phyloP scores from a whole-genome alignment of 2,888 invertebrate species.

The Timandra comae region DNA sequence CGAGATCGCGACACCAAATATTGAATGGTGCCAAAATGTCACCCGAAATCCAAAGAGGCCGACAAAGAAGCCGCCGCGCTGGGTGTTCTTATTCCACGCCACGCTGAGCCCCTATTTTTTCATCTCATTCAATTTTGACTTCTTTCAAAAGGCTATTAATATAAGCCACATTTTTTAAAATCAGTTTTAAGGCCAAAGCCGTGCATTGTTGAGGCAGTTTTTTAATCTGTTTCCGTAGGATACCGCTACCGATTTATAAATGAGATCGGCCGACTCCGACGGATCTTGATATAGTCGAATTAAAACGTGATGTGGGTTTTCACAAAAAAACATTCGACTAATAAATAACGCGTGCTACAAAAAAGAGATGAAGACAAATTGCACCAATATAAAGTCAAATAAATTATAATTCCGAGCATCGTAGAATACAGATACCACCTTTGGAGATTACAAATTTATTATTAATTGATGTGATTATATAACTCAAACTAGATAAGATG shows the following conservation, averaged over 20 bases:
- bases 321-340: slow-evolving; percentile 56
- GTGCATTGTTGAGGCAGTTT: slow-evolving; percentile 63
- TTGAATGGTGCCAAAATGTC: slow-evolving; percentile 77
- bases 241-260: slow-evolving; percentile 75
- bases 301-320: slow-evolving; percentile 70
- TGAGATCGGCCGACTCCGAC: slow-evolving; percentile 45
- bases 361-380: slow-evolving; percentile 69
- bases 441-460: slow-evolving; percentile 18
- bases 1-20: slow-evolving; percentile 71
- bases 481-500: slow-evolving; percentile 5
- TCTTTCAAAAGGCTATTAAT: slow-evolving; percentile 76
- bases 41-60: slow-evolving; percentile 67
- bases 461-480: slow-evolving; percentile 18
- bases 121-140: slow-evolving; percentile 76
- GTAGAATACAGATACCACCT: slow-evolving; percentile 23
- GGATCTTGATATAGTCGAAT: slow-evolving; percentile 67
- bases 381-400: slow-evolving; percentile 51
- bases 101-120: slow-evolving; percentile 72
- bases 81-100: slow-evolving; percentile 68
- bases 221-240: slow-evolving; percentile 76
- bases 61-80: slow-evolving; percentile 69
- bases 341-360: slow-evolving; percentile 65
- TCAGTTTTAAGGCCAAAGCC: slow-evolving; percentile 67
- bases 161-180: slow-evolving; percentile 73
- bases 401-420: slow-evolving; percentile 37